phyloP scores from a whole-genome alignment of 2,113 vertebrate genomes.

The Cyprinodon variegatus region DNA sequence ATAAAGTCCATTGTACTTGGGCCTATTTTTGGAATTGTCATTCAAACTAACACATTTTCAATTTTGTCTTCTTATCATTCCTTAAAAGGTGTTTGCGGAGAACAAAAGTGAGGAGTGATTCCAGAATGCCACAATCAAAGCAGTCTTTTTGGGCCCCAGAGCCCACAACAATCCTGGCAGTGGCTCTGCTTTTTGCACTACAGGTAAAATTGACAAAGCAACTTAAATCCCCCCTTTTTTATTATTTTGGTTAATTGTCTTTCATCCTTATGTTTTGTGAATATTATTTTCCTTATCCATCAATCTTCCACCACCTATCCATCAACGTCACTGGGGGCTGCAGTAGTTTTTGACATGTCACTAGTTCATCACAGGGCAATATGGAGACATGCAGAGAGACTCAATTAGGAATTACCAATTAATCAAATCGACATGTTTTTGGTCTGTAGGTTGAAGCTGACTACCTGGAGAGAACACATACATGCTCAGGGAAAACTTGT shows the following conservation, averaged over 20 bases:
- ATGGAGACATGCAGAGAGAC: too few relatives aligned
- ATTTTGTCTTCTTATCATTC: constrained; percentile 1
- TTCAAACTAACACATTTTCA: neutral
- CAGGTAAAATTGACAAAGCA: constrained; percentile 60
- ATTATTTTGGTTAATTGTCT: neutral
- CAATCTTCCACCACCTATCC: neutral
- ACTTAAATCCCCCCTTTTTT: neutral
- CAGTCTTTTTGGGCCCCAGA: constrained; percentile 49
- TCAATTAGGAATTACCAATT: too few relatives aligned
- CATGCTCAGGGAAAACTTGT: too few relatives aligned
- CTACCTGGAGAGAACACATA: too few relatives aligned
- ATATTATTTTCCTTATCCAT: constrained; percentile 23
- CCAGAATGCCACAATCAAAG: constrained; percentile 55
- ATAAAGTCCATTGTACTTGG: neutral
- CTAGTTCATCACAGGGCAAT: too few relatives aligned
- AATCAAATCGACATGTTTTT: too few relatives aligned
- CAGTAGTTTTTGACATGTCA: too few relatives aligned
- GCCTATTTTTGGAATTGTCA: neutral
- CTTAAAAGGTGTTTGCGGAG: constrained; percentile 48
- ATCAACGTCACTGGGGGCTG: too few relatives aligned
- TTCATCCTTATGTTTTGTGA: constrained; percentile 40
- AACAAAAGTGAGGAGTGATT: constrained; percentile 37
- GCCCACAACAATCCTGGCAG: constrained; percentile 52
- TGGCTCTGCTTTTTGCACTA: constrained; percentile 65
- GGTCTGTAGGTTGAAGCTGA: too few relatives aligned